Conservation (phyloP, 2,113 vertebrate species). For the mouse (Mus musculus) region GRCm39 chrX:126968001-126968500, state of each 20-base stretch:
- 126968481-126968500: constrained; percentile 48
- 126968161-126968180: background rate
- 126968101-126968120: background rate
- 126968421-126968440: constrained; percentile 22
- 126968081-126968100: background rate
- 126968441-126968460: constrained; percentile 31
- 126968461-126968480: constrained; percentile 46
- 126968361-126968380: constrained; percentile 29
- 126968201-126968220: background rate
- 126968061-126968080: background rate
- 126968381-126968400: constrained; percentile 51
- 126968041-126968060: background rate
- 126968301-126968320: constrained; percentile 46
- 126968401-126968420: constrained; percentile 41
- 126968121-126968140: background rate
- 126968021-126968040: background rate
- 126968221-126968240: constrained; percentile 14
- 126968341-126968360: background rate
- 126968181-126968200: constrained; percentile 27
- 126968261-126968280: background rate
- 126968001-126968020: background rate
- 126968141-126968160: constrained; percentile 2
- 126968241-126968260: constrained; percentile 46
- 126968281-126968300: background rate
- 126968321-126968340: background rate